Base-by-base conservation (phyloP, 1,140 invertebrate species). In the Ptiloglossa arizonensis region DNA sequence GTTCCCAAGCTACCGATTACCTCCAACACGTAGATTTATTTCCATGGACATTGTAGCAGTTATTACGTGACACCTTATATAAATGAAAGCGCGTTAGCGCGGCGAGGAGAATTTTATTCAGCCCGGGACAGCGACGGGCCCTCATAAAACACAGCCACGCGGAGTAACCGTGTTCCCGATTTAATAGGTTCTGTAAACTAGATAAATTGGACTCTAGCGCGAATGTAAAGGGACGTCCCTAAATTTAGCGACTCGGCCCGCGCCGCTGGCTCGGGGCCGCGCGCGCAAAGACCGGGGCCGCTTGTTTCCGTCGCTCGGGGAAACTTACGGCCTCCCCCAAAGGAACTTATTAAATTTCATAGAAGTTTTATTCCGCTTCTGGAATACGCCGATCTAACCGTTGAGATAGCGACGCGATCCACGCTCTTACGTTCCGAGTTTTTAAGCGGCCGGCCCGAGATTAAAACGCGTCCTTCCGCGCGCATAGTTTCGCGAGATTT, bases 341-440 rank as follows among this genome's bases (percentile, higher is more conserved):
- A 86, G 86, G 83, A 90, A 91, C 89, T 91, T 91, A 91, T 91
- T 91, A 91, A 91, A 90, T 91, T 90, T 90, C 88, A 89, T 89
- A 88, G 79, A 89, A 90, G 88, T 90, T 91, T 91, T 90, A 90
- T 90, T 91, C 86, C 80, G 78, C 74, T 78, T 62, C 50, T 41
- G 70, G 50, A 81, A 83, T 50, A 79, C 85, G 80, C 82, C 87
- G 90, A 91, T 90, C 88, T 76, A 76, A 46, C 79, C 44, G 79
- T 79, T 77, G 74, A 86, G 88, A 89, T 87, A 88, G 74, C 75
- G 52, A 32, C 57, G 72, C 80, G 86, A 91, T 90, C 89, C 88
- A 89, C 86, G 86, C 81, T 41, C 41, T 41, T 41, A 11, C 8
- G 41, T 70, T n/a, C 76, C 56, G 86, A 91, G 85, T 90, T 90